phyloP scores from a whole-genome alignment of 2,888 invertebrate species.

The Pherbina coryleti region DNA sequence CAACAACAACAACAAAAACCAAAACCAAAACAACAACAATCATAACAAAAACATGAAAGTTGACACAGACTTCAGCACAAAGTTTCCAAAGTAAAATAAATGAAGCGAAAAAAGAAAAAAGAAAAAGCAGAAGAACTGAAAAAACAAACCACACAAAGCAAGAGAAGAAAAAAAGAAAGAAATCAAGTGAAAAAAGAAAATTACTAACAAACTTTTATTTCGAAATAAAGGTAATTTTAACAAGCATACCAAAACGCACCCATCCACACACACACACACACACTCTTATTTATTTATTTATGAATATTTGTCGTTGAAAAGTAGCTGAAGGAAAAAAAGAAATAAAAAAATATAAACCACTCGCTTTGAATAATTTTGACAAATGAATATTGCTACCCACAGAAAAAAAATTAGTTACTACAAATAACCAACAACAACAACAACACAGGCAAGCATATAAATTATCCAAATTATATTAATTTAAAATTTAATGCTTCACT shows the following conservation, averaged over 20 bases:
- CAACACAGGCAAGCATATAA: too few relatives aligned
- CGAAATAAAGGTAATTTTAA: slow-evolving; percentile 10
- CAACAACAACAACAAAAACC: not conserved
- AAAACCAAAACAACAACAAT: not conserved
- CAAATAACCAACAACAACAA: too few relatives aligned
- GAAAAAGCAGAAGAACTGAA: not conserved
- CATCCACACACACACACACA: not conserved
- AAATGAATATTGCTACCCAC: too few relatives aligned
- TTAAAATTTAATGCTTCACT: too few relatives aligned
- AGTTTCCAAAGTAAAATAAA: not conserved
- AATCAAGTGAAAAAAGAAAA: not conserved
- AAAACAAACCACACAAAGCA: not conserved
- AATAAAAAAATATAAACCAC: too few relatives aligned
- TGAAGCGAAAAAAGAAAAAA: not conserved
- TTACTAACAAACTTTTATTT: not conserved
- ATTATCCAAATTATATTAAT: too few relatives aligned
- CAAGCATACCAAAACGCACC: not conserved
- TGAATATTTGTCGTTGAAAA: too few relatives aligned
- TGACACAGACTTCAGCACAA: not conserved
- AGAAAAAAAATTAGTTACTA: too few relatives aligned
- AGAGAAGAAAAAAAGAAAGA: not conserved
- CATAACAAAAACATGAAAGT: not conserved
- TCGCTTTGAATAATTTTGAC: too few relatives aligned
- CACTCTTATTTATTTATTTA: not conserved
- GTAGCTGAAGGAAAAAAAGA: too few relatives aligned